Evolutionary conservation across 2,797 vertebrate genomes (phyloP).

Genomic region (Trachops cirrhosus): DNA sequence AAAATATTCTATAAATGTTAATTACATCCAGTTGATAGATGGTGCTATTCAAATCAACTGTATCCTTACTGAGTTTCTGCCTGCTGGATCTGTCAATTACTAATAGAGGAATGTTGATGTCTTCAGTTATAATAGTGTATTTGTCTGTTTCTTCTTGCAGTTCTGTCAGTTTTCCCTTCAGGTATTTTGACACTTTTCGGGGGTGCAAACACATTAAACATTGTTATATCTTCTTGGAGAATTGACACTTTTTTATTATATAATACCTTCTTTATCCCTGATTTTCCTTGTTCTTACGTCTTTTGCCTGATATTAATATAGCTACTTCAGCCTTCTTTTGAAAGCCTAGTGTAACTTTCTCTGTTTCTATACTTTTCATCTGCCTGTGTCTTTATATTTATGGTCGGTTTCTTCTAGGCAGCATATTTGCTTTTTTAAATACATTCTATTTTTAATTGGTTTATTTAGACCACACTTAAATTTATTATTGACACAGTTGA

Average conservation of each 20-base stretch:
- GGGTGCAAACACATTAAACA: constrained; percentile 27
- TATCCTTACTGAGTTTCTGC: constrained; percentile 29
- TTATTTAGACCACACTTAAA: background rate
- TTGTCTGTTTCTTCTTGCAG: background rate
- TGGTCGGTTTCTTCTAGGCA: background rate
- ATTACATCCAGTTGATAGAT: constrained; percentile 29
- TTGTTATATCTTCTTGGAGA: constrained; percentile 45
- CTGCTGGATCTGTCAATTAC: constrained; percentile 29
- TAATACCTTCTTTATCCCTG: background rate
- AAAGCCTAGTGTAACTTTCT: background rate
- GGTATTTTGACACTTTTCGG: constrained; percentile 64
- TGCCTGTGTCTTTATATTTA: background rate
- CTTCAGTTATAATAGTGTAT: constrained; percentile 33
- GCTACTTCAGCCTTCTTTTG: background rate
- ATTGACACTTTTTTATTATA: background rate
- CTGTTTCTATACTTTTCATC: background rate
- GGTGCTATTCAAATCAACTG: background rate
- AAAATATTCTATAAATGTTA: background rate
- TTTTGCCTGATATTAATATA: background rate
- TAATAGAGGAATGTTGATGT: background rate
- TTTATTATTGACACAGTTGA: background rate
- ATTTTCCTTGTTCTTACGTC: background rate
- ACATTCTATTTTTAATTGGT: background rate
- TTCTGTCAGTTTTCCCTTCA: constrained; percentile 41
- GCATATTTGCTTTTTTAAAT: background rate